Conservation (phyloP, 2,888 invertebrate genomes). For the Orthosia gracilis region DNA sequence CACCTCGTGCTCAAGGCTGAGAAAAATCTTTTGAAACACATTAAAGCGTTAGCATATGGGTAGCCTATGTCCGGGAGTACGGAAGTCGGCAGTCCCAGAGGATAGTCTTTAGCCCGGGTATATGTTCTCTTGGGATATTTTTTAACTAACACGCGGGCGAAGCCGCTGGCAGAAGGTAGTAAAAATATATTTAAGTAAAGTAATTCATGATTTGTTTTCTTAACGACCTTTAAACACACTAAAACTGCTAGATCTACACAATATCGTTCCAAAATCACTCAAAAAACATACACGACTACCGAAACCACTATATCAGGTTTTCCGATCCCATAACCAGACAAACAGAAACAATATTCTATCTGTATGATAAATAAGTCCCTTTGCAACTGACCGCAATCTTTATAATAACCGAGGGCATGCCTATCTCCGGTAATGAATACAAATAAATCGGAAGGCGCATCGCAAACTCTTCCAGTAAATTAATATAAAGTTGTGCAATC, state of each 20-base stretch:
- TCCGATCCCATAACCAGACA: slow-evolving; percentile 47
- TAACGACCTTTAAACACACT: too few relatives aligned
- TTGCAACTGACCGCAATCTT: slow-evolving; percentile 73
- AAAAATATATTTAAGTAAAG: too few relatives aligned
- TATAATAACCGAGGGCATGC: slow-evolving; percentile 67
- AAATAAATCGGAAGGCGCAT: slow-evolving; percentile 85
- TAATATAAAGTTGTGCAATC: slow-evolving; percentile 90
- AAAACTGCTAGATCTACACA: background rate
- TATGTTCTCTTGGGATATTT: too few relatives aligned
- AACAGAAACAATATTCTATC: slow-evolving; percentile 71
- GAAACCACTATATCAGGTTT: slow-evolving; percentile 41
- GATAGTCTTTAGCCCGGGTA: too few relatives aligned
- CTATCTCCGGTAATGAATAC: slow-evolving; percentile 82
- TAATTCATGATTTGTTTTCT: too few relatives aligned
- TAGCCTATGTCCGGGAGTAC: too few relatives aligned
- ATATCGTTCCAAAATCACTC: background rate
- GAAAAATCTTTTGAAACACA: slow-evolving; percentile 18
- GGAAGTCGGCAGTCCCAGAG: too few relatives aligned
- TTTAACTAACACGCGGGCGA: too few relatives aligned
- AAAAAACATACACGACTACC: slow-evolving; percentile 1
- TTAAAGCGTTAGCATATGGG: background rate
- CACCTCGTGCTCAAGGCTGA: slow-evolving; percentile 10
- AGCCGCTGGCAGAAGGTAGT: too few relatives aligned
- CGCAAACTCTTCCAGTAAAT: slow-evolving; percentile 87
- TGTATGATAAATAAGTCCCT: slow-evolving; percentile 76